Conservation (phyloP, 2,888 invertebrate genomes). For the Epirrhoe tristata region DNA sequence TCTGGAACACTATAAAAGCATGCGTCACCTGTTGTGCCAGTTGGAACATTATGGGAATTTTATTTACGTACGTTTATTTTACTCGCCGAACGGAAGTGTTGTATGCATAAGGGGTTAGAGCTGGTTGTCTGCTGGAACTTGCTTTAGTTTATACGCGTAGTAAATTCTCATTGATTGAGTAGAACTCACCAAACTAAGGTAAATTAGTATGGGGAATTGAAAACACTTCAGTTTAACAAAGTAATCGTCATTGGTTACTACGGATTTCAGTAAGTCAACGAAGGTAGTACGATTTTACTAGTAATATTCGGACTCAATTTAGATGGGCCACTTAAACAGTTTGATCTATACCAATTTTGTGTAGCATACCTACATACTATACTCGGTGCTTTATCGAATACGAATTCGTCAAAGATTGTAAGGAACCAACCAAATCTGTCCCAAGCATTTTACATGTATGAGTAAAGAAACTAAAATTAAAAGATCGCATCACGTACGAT, state of each 20-base stretch:
- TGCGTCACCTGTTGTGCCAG: constrained; percentile 43
- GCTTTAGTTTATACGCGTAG: background rate
- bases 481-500: constrained; percentile 2
- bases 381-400: too few relatives aligned
- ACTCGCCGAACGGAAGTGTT: constrained; percentile 12
- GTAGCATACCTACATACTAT: too few relatives aligned
- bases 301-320: too few relatives aligned
- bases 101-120: background rate
- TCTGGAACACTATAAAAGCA: constrained; percentile 37
- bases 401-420: background rate
- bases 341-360: too few relatives aligned
- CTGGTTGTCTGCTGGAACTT: background rate
- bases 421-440: background rate
- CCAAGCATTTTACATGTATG: background rate
- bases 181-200: background rate
- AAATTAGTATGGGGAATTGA: background rate
- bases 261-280: background rate
- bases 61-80: constrained; percentile 18
- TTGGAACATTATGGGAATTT: constrained; percentile 22
- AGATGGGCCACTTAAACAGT: too few relatives aligned
- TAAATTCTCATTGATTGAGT: background rate
- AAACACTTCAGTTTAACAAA: background rate
- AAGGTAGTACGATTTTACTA: too few relatives aligned
- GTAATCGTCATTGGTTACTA: background rate
- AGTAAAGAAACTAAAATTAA: constrained; percentile 1